Evolutionary conservation across 1,140 invertebrate genomes (phyloP), one percentile per base, ranked within the genome.

Genomic region (Steinernema feltiae): DNA sequence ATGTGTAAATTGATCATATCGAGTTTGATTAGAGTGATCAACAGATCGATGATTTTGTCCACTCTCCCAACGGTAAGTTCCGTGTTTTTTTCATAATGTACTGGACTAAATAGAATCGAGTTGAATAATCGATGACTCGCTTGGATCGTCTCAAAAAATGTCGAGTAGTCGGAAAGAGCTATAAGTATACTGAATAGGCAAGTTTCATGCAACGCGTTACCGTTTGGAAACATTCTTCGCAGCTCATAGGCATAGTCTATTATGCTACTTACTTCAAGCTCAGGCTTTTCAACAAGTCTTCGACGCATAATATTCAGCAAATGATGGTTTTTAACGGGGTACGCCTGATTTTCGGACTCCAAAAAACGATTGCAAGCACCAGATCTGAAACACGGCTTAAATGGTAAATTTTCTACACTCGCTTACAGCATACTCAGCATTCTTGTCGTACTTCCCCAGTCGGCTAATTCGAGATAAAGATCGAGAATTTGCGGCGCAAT

Each of bases 181-280:
- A 63, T 3, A 79, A 78, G 69, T 1, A 12, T n/a, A 74, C 30
- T 32, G 24, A 21, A 17, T 31, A 24, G 27, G n/a, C n/a, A 17
- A 35, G 21, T 32, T 70, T n/a, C 0, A 46, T 32, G n/a, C 24
- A 79, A 35, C 15, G 15, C 7, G 24, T n/a, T 21, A 79, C 76
- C 76, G n/a, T 74, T 24, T 31, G 77, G 77, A 69, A 78, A 78
- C 63, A 79, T 21, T 17, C 77, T 32, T 48, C 63, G 30, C 21
- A 78, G 48, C 69, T 78, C 77, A 30, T 79, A 78, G 30, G 69
- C 77, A 35, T 46, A 78, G n/a, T 78, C 77, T 21, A 78, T 48
- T 21, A 78, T 27, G 1, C 32, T 18, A 21, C 32, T 29, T n/a
- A 78, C 48, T 69, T 69, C 24, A 0, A 41, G 18, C 2, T 17